Percentiles rank a stretch among this genome's conserved stretches.
These are phyloP conservation scores for Drosophila kurseongensis DNA, from an alignment of 1,140 invertebrate species.

Conservation along the genomic window DNA sequence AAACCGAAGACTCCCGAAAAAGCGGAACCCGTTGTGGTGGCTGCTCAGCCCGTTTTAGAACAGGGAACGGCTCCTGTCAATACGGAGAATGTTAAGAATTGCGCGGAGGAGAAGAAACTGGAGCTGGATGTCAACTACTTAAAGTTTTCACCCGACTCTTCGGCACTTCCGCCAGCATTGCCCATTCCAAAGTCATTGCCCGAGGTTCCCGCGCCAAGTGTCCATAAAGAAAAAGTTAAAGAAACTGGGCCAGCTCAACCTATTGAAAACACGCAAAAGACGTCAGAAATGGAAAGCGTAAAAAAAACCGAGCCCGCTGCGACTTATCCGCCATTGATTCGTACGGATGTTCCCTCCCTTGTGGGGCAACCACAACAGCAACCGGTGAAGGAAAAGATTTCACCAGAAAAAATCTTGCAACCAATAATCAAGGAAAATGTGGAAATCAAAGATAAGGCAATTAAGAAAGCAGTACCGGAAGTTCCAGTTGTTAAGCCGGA, in stretches of 20 bases:
- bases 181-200: neutral
- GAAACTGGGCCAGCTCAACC: neutral
- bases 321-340: neutral
- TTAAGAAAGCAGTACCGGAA: constrained; percentile 39
- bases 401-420: constrained; percentile 12
- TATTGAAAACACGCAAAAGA: neutral
- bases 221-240: constrained; percentile 8
- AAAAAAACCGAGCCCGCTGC: constrained; percentile 13
- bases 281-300: constrained; percentile 4
- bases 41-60: neutral
- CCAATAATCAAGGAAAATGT: constrained; percentile 1
- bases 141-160: constrained; percentile 22
- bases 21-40: neutral
- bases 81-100: constrained; percentile 4
- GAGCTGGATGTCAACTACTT: constrained; percentile 31
- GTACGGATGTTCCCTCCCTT: neutral
- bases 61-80: neutral
- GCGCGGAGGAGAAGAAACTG: constrained; percentile 9
- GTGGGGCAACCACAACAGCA: constrained; percentile 1
- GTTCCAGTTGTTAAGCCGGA: constrained; percentile 35
- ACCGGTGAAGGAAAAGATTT: neutral
- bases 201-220: neutral
- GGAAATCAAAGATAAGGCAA: constrained; percentile 51
- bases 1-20: constrained; percentile 32
- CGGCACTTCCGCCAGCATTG: neutral